Base-by-base conservation (phyloP, 2,888 invertebrate species). In the Petrolisthes manimaculis region DNA sequence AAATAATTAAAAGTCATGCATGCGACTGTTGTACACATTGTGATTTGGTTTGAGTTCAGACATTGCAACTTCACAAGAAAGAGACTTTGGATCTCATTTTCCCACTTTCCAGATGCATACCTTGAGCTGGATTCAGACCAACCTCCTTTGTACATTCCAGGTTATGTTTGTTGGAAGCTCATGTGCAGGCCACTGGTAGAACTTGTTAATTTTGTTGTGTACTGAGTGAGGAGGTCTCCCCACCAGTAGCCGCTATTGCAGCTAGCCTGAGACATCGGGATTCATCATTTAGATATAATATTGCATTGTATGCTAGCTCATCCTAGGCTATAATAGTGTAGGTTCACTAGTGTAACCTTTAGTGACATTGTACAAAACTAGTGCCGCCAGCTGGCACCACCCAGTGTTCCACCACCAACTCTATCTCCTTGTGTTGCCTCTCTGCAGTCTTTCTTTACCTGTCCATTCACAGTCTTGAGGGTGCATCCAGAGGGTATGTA, bases 111-210 rank as follows among this genome's bases (percentile, higher is more conserved):
- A 75, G 86, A 61, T 71, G n/a, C 51, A 56, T 81, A 71, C 61
- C 79, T n/a, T 80, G 53, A 69, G 79, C 79, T 84, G 88, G 88
- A 84, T 88, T 80, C 81, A 81, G 78, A 87, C 56, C 77, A 61
- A 81, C 88, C 84, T 84, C 80, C 84, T 84, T 88, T 84, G 88
- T 88, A 88, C 88, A 88, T 88, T 88, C 88, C 88, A 88, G 81
- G 88, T 88, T 84, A 83, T 88, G 84, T 88, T 86, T 88, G 88
- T 88, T 88, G 88, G 75, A 84, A 88, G 75, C 61, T 88, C 80
- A 84, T 88, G 88, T 86, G 88, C 88, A 84, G 88, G 88, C 88
- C 88, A 88, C 88, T 88, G 84, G 84, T 88, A 88, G 84, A 71
- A 55, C 71, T 71, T 81, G 61, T 84, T 88, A 84, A 79, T 83